phyloP scores from a whole-genome alignment of 2,888 invertebrate species.

The Calliscelio sp. region DNA sequence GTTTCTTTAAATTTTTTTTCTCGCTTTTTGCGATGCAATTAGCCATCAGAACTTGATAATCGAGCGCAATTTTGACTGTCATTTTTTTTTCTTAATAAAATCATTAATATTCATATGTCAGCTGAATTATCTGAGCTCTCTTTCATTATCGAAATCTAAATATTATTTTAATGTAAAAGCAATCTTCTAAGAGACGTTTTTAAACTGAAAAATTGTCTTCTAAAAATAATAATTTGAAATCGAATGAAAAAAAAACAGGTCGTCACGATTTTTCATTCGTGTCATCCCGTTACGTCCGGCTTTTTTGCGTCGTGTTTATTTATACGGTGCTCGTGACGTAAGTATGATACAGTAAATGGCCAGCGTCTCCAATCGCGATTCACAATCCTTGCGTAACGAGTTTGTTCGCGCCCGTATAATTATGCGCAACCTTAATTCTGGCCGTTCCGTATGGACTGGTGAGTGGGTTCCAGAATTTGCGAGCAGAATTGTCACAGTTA shows the following conservation, averaged over 20 bases:
- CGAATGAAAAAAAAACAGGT: background rate
- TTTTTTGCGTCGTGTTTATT: constrained; percentile 54
- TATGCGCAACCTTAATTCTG: constrained; percentile 64
- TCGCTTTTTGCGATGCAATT: constrained; percentile 42
- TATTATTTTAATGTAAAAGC: too few species aligned
- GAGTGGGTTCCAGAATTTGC: constrained; percentile 53
- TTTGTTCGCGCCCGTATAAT: constrained; percentile 57
- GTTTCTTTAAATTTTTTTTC: constrained; percentile 57
- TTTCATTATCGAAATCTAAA: too few species aligned
- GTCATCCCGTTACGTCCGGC: constrained; percentile 12
- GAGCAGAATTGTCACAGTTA: constrained; percentile 41
- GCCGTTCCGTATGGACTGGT: constrained; percentile 22
- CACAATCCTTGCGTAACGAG: constrained; percentile 66
- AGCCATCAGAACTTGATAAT: constrained; percentile 37
- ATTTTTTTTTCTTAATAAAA: too few species aligned
- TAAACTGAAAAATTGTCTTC: background rate
- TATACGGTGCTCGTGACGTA: constrained; percentile 57
- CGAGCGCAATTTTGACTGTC: constrained; percentile 45
- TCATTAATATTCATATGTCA: too few species aligned
- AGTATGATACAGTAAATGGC: constrained; percentile 59
- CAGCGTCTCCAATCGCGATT: constrained; percentile 56
- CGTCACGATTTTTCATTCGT: constrained; percentile 9
- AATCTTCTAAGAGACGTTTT: background rate
- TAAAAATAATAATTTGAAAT: background rate
- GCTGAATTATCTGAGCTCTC: too few species aligned